Evolutionary conservation across 2,113 vertebrate species (phyloP), one percentile per base, ranked within the genome.

Genomic region (Lamprotornis superbus): DNA sequence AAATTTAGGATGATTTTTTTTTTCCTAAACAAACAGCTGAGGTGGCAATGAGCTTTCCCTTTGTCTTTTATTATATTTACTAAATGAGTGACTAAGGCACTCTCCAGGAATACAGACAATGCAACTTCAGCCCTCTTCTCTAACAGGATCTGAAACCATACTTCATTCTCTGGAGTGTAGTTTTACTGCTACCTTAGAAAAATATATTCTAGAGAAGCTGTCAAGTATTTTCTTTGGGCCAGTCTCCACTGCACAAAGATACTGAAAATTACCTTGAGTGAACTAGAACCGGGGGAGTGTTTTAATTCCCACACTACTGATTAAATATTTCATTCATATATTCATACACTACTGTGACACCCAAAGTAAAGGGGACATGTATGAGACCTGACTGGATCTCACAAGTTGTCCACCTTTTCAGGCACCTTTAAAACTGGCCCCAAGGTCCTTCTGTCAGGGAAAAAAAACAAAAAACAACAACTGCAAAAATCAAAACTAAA

Each of bases 41-140:
- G 23, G 14, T 17, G 9, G 10, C 1, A 0, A 30, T 23, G 9
- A 0, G 1, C 16, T 84, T 84, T 46, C 55, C 39, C 10, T 12
- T 65, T 74, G 15, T 67, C 24, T 33, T 49, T 15, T 15, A 46
- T n/a, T 67, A 33, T 25, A 37, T 44, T 87, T 79, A 85, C 20
- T 28, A 67, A 70, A 53, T 7, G 10, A 86, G 17, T 20, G 9
- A 44, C 17, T 57, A 75, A 67, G 55, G 44, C 10, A 31, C 11
- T 20, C 11, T 59, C 9, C 23, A 37, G 31, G n/a, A 82, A 70
- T 25, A 88, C 17, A 79, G n/a, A 75, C 28, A 57, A 50, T 0
- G 7, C 19, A 78, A 44, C 15, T 79, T 63, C 52, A 68, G 19
- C 8, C 39, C 15, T 37, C n/a, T 83, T 71, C 39, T 61, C 40